These are phyloP conservation scores for Ia io DNA, from an alignment of 2,113 vertebrate species.

Conservation along the genomic window DNA sequence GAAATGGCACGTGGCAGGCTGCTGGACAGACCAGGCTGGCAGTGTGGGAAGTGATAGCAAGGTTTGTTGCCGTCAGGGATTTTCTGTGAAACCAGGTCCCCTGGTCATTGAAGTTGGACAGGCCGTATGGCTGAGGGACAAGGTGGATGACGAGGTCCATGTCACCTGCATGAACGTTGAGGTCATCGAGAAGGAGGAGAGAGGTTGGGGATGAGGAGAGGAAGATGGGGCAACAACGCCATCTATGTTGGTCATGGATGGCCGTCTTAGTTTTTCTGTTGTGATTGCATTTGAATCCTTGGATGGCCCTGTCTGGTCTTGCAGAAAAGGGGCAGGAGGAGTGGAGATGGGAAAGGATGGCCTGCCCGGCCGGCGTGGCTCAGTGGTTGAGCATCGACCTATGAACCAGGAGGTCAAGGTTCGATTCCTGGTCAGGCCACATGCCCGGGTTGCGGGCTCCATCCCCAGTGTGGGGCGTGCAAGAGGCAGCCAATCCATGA, in stretches of 20 bases:
- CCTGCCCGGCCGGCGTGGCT: too few relatives aligned
- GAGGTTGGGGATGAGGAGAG: background rate
- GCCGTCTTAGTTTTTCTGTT: background rate
- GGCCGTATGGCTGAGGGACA: background rate
- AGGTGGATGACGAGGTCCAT: background rate
- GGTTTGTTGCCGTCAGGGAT: background rate
- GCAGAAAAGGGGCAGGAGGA: background rate
- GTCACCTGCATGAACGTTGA: rapidly evolving
- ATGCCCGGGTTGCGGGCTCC: too few relatives aligned
- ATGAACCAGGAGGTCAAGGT: too few relatives aligned
- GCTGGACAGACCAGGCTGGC: background rate
- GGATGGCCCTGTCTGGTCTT: background rate
- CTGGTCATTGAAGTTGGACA: background rate
- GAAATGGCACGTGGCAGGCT: background rate
- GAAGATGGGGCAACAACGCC: rapidly evolving
- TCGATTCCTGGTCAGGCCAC: too few relatives aligned
- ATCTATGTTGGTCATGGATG: rapidly evolving
- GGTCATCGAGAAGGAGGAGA: background rate
- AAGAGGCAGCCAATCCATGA: too few relatives aligned
- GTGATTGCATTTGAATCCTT: background rate
- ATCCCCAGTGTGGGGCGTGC: too few relatives aligned
- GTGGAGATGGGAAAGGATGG: background rate
- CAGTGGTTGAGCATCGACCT: too few relatives aligned
- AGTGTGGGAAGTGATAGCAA: background rate
- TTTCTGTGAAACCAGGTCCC: background rate